These are phyloP conservation scores for Mus musculus DNA, from an alignment of 2,113 vertebrate species.

Conservation along the genomic window DNA sequence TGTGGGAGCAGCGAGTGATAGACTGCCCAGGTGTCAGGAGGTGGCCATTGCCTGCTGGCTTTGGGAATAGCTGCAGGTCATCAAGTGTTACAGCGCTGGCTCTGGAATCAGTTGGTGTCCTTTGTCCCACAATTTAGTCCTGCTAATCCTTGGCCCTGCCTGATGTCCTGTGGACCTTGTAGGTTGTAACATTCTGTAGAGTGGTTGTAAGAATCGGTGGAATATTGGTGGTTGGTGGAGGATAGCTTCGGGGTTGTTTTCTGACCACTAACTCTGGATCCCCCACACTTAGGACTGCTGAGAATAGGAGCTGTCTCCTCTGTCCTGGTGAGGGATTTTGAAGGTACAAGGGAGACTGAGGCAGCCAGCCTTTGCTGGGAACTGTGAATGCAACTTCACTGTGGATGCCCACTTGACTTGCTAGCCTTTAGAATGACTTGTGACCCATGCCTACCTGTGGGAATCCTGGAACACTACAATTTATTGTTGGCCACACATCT, in stretches of 20 bases:
- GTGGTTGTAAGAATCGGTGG: background rate
- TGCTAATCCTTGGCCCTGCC: background rate
- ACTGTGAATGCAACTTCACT: rapidly evolving
- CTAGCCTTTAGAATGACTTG: background rate
- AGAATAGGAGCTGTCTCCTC: background rate
- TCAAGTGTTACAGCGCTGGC: background rate
- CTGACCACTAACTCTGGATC: background rate
- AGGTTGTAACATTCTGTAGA: background rate
- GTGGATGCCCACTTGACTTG: no score
- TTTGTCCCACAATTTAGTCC: background rate
- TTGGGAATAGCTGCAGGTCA: background rate
- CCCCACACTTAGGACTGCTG: no score
- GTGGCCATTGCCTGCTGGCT: background rate
- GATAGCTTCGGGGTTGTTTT: background rate
- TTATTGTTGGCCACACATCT: background rate
- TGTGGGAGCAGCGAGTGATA: background rate
- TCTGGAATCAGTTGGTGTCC: background rate
- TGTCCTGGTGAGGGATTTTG: background rate
- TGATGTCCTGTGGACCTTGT: background rate
- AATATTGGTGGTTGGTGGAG: rapidly evolving
- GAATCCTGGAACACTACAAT: background rate
- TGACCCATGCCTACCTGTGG: background rate
- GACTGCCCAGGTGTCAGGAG: background rate
- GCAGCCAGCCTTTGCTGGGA: background rate
- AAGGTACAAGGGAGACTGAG: no score